phyloP scores from a whole-genome alignment of 92 coral and sea anemone genomes.

The Palythoa caribaeorum region DNA sequence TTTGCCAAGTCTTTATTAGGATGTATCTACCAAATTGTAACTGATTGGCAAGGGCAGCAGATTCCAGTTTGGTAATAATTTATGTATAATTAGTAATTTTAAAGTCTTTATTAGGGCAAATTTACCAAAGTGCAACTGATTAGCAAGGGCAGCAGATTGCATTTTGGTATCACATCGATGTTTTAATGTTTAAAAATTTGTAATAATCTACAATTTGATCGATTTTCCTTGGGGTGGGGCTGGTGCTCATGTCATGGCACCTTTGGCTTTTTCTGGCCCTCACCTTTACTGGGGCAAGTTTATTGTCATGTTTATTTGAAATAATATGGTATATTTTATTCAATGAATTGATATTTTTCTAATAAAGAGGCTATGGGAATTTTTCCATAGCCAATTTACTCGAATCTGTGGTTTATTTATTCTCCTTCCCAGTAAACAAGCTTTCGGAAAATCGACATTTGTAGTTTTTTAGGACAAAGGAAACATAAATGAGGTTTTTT shows the following conservation, averaged over 20 bases:
- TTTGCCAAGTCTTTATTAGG: neutral
- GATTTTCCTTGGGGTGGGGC: conserved; percentile 4
- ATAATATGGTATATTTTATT: neutral
- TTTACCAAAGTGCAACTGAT: neutral
- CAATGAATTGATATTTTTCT: conserved; percentile 1
- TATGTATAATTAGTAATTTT: neutral
- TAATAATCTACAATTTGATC: neutral
- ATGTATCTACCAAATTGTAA: neutral
- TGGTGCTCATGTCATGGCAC: neutral
- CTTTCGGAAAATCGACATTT: neutral
- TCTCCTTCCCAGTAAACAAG: neutral
- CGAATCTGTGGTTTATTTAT: neutral
- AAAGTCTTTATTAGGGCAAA: neutral
- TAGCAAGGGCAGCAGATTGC: neutral
- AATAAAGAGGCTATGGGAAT: conserved; percentile 1
- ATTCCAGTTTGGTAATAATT: neutral
- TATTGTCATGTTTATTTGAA: neutral
- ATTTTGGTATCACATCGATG: neutral
- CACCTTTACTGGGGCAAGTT: conserved; percentile 1
- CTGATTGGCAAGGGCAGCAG: conserved; percentile 1
- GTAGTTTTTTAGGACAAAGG: neutral
- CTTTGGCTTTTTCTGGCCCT: neutral
- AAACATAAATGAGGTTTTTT: neutral
- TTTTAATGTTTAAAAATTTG: neutral
- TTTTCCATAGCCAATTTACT: neutral